Percentiles rank a stretch among this genome's conserved stretches.
Evolutionary conservation across 1,140 invertebrate species (phyloP).

Genomic region (Drosophila neocordata): DNA sequence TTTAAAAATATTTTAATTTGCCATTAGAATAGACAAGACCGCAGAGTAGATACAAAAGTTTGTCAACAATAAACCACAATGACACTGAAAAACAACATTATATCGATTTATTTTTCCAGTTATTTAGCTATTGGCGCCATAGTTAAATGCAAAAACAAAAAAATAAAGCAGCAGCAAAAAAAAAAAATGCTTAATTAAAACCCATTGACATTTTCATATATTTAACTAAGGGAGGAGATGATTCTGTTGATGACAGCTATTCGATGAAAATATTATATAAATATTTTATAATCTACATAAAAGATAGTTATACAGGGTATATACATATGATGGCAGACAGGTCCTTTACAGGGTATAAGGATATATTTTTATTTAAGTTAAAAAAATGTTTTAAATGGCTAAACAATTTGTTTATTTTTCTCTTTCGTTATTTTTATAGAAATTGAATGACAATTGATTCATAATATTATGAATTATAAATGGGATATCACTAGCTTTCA

Average conservation of each 20-base stretch:
- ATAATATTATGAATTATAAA: conserved; percentile 42
- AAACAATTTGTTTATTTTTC: too few species aligned
- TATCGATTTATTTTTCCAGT: conserved; percentile 55
- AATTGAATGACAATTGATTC: not conserved
- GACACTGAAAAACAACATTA: conserved; percentile 43
- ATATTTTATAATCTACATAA: not conserved
- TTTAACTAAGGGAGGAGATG: not conserved
- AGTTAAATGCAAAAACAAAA: conserved; percentile 32
- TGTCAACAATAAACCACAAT: conserved; percentile 44
- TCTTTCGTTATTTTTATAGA: too few species aligned
- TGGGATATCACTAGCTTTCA: conserved; percentile 17
- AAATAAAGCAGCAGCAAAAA: not conserved
- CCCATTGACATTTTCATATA: conserved; percentile 43
- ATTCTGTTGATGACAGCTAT: conserved; percentile 8
- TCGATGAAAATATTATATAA: not conserved
- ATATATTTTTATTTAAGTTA: not conserved
- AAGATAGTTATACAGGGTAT: too few species aligned
- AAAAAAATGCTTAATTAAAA: conserved; percentile 39
- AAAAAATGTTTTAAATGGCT: too few species aligned
- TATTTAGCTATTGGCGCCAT: conserved; percentile 45
- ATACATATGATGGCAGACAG: too few species aligned
- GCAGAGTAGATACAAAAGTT: conserved; percentile 30
- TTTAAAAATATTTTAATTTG: conserved; percentile 53
- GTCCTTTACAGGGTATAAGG: not conserved
- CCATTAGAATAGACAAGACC: conserved; percentile 44